Evolutionary conservation across 2,888 invertebrate genomes (phyloP).

Genomic region (Troides oblongomaculatus): DNA sequence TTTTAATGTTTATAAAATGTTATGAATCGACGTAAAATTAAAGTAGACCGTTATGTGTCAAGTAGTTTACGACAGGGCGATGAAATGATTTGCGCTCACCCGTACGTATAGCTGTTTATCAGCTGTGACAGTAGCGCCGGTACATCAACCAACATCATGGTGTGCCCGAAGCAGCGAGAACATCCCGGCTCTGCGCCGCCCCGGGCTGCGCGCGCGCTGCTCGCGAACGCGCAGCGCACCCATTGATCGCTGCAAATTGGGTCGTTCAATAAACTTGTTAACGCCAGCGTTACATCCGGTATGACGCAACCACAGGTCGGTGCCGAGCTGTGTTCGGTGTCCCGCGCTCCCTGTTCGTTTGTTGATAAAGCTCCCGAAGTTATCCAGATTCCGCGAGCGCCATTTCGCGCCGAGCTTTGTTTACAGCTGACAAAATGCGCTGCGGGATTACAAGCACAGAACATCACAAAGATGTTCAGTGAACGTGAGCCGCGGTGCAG

Average conservation of each 20-base stretch:
- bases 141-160: slow-evolving; percentile 1
- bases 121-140: no score
- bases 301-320: slow-evolving; percentile 36
- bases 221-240: slow-evolving; percentile 19
- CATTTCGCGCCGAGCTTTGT: slow-evolving; percentile 50
- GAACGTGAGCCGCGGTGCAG: no score
- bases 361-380: slow-evolving; percentile 67
- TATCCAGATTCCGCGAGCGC: slow-evolving; percentile 70
- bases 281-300: slow-evolving; percentile 32
- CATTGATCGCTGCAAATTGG: slow-evolving; percentile 26
- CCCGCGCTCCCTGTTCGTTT: slow-evolving; percentile 61
- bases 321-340: background rate
- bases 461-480: no score
- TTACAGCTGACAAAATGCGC: slow-evolving; percentile 53
- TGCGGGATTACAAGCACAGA: slow-evolving; percentile 28
- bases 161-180: background rate
- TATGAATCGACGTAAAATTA: no score
- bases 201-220: no score
- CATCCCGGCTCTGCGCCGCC: background rate
- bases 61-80: background rate
- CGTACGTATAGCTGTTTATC: background rate
- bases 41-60: no score
- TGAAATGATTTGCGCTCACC: background rate
- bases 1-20: no score
- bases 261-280: slow-evolving; percentile 34